These are phyloP conservation scores for Macrophya alboannulata DNA, from an alignment of 2,888 invertebrate genomes.

Conservation along the genomic window DNA sequence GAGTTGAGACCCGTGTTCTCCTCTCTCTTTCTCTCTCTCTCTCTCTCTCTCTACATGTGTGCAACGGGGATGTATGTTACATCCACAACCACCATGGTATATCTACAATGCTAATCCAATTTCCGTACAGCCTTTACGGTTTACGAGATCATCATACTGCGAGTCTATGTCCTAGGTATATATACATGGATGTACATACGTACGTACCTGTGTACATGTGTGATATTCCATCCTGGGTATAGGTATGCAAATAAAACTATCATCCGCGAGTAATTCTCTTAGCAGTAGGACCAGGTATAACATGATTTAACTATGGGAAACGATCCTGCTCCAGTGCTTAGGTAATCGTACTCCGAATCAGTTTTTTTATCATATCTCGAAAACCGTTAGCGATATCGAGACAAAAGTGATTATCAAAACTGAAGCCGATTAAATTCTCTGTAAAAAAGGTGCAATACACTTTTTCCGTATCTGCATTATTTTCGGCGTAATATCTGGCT, in stretches of 20 bases:
- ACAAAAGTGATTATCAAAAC: background rate
- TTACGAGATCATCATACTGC: slow-evolving; percentile 47
- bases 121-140: slow-evolving; percentile 40
- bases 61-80: background rate
- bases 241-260: slow-evolving; percentile 41
- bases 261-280: slow-evolving; percentile 29
- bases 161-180: background rate
- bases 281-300: background rate
- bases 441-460: background rate
- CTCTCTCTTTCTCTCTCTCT: background rate
- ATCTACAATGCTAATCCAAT: slow-evolving; percentile 55
- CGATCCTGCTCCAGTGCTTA: background rate
- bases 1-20: background rate
- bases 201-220: background rate
- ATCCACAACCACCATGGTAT: background rate
- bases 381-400: background rate
- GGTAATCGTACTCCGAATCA: background rate
- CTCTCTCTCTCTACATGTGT: background rate
- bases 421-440: background rate
- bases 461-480: background rate
- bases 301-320: background rate
- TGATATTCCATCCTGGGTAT: background rate
- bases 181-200: background rate
- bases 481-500: background rate
- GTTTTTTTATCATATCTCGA: background rate